Evolutionary conservation across 1,140 invertebrate species (phyloP).

Genomic region (Zaprionus ghesquierei): DNA sequence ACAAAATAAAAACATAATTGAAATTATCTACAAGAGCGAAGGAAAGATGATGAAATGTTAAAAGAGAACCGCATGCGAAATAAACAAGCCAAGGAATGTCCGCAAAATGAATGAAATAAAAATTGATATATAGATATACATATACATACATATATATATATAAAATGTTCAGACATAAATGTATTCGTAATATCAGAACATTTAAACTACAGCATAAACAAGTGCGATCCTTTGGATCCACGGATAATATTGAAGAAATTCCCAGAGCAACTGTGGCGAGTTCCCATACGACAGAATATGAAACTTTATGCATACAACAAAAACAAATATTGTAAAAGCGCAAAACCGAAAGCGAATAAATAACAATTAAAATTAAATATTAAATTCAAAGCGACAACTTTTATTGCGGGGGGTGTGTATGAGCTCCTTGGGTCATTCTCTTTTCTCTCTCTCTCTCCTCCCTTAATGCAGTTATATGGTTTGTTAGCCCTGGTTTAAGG

Average conservation of each 20-base stretch:
- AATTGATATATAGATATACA: constrained; percentile 10
- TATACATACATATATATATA: constrained; percentile 7
- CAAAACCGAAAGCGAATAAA: constrained; percentile 70
- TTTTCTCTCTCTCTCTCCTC: neutral
- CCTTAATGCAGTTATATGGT: neutral
- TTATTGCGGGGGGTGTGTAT: constrained; percentile 11
- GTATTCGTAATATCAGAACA: constrained; percentile 44
- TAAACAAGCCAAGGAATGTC: constrained; percentile 6
- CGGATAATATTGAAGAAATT: constrained; percentile 28
- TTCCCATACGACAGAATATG: constrained; percentile 21
- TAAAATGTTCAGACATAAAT: constrained; percentile 33
- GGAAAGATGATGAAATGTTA: constrained; percentile 14
- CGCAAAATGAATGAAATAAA: constrained; percentile 1
- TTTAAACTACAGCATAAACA: constrained; percentile 23
- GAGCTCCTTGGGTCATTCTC: too few relatives aligned
- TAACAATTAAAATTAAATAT: constrained; percentile 80
- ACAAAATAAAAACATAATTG: neutral
- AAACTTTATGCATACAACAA: constrained; percentile 74
- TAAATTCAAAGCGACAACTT: constrained; percentile 63
- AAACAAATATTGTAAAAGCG: constrained; percentile 77
- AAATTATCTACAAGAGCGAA: constrained; percentile 10
- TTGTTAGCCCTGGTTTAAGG: neutral
- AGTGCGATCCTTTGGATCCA: constrained; percentile 11
- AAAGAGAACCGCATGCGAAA: constrained; percentile 5
- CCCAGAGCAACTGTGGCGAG: constrained; percentile 33